These are phyloP conservation scores for Dromaius novaehollandiae DNA, from an alignment of 2,113 vertebrate genomes.

Conservation along the genomic window DNA sequence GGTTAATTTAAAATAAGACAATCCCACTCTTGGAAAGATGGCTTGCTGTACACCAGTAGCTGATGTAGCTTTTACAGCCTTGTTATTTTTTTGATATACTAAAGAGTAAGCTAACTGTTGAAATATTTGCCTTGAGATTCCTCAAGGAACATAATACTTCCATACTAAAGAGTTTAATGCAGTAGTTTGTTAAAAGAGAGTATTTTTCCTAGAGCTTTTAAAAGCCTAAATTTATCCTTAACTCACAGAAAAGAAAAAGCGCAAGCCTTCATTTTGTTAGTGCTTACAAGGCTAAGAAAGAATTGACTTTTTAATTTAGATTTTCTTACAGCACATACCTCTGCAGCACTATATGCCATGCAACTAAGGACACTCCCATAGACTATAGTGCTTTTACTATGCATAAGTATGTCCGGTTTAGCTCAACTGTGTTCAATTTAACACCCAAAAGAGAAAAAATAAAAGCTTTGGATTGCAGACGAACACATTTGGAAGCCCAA, in stretches of 20 bases:
- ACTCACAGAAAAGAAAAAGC: neutral
- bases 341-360: neutral
- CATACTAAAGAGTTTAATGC: neutral
- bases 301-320: neutral
- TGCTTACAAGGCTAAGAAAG: neutral
- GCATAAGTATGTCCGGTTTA: neutral
- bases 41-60: neutral
- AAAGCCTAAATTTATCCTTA: neutral
- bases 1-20: neutral
- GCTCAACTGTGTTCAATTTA: neutral
- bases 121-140: neutral
- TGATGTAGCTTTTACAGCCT: neutral
- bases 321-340: neutral
- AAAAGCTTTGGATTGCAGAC: neutral
- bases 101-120: neutral
- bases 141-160: neutral
- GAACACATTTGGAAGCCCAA: neutral
- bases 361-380: neutral
- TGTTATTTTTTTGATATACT: neutral
- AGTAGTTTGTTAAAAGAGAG: neutral
- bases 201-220: neutral
- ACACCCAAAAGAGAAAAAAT: neutral
- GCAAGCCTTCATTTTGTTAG: neutral
- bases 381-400: neutral
- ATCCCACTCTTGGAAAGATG: neutral